These are phyloP conservation scores for Gracilinanus agilis DNA, from an alignment of 2,113 vertebrate species.

Conservation along the genomic window DNA sequence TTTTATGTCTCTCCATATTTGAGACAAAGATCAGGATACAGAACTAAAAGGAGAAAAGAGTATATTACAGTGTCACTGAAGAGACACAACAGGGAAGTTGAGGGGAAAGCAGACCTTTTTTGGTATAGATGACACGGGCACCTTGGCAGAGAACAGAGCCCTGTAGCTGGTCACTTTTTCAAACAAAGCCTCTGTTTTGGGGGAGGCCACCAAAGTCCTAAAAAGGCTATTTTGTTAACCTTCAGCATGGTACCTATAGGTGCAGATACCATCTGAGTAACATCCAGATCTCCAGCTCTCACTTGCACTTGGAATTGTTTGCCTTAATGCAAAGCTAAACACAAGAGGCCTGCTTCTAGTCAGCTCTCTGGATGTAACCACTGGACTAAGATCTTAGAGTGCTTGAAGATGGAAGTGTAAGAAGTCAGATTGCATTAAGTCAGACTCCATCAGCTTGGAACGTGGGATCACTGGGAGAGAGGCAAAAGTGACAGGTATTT, in stretches of 20 bases:
- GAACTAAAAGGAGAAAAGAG: neutral
- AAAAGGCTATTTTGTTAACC: neutral
- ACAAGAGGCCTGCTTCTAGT: neutral
- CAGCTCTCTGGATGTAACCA: neutral
- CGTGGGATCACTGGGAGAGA: neutral
- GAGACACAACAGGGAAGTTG: neutral
- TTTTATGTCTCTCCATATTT: neutral
- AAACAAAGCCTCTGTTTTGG: constrained; percentile 2
- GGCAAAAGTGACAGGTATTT: neutral
- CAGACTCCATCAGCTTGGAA: neutral
- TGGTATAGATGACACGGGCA: neutral
- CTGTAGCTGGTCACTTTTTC: neutral
- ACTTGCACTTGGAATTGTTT: constrained; percentile 29
- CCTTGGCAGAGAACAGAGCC: constrained; percentile 26
- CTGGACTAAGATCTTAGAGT: neutral
- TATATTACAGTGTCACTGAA: neutral
- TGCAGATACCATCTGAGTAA: constrained; percentile 3
- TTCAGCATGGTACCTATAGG: neutral
- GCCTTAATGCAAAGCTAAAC: constrained; percentile 3
- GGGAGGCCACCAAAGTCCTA: neutral
- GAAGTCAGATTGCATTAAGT: neutral
- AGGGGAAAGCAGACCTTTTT: neutral
- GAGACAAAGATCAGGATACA: neutral
- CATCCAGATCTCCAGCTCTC: neutral
- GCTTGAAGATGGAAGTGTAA: neutral